phyloP scores from a whole-genome alignment of 1,140 invertebrate genomes.

The Stegodyphus mimosarum region DNA sequence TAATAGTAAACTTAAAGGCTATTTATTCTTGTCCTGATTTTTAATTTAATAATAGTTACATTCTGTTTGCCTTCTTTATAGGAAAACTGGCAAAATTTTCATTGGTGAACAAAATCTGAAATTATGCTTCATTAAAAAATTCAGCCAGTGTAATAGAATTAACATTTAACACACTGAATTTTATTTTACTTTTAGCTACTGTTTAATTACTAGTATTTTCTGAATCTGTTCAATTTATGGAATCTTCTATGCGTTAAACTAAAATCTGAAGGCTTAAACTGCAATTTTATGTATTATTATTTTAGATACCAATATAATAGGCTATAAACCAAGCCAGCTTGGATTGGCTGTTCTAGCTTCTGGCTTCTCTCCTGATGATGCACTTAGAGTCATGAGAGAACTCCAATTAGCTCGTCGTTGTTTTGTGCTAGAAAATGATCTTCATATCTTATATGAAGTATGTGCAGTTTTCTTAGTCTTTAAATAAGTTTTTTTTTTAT shows the following conservation, averaged over 20 bases:
- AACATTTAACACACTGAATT: no score
- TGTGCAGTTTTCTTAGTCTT: neutral
- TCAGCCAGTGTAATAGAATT: no score
- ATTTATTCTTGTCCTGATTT: no score
- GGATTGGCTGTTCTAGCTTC: slow-evolving; percentile 93
- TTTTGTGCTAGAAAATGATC: slow-evolving; percentile 92
- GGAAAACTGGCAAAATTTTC: no score
- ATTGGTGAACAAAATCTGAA: no score
- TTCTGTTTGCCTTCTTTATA: no score
- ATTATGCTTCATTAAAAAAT: no score
- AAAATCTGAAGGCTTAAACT: neutral
- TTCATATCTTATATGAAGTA: slow-evolving; percentile 94
- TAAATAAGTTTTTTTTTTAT: no score
- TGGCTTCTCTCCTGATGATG: slow-evolving; percentile 91
- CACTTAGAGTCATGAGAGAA: slow-evolving; percentile 87
- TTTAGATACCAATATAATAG: slow-evolving; percentile 59
- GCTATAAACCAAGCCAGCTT: slow-evolving; percentile 84
- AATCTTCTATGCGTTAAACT: neutral
- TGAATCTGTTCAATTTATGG: neutral
- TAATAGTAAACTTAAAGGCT: no score
- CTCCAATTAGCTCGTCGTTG: slow-evolving; percentile 88
- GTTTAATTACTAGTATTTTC: neutral
- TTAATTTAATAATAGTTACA: no score
- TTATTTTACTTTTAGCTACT: no score
- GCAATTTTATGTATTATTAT: neutral